Percentiles rank a stretch among this genome's conserved stretches.
Evolutionary conservation across 1,140 invertebrate species (phyloP).

Genomic region (Anoplophora glabripennis): DNA sequence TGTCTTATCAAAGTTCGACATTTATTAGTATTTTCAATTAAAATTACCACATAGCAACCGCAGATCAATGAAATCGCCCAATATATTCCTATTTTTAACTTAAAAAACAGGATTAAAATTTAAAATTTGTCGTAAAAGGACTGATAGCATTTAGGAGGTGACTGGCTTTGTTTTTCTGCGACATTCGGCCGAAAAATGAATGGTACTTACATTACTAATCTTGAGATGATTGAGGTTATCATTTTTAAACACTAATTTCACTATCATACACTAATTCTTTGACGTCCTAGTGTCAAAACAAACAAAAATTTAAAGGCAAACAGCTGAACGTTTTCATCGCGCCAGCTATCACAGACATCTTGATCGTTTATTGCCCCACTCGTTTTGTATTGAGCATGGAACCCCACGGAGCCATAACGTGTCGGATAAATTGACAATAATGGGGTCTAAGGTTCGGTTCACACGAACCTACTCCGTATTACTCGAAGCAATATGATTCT

Average conservation of each 20-base stretch:
- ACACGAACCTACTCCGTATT: too few species aligned
- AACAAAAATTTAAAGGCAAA: constrained; percentile 20
- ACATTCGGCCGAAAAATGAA: neutral
- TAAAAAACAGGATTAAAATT: too few species aligned
- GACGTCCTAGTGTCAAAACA: constrained; percentile 19
- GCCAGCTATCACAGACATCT: constrained; percentile 22
- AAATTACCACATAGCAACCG: too few species aligned
- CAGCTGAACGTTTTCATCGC: constrained; percentile 6
- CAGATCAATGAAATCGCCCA: too few species aligned
- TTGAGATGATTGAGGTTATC: constrained; percentile 34
- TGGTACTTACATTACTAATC: constrained; percentile 36
- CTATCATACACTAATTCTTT: neutral
- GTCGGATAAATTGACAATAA: neutral
- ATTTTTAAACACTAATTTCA: constrained; percentile 15
- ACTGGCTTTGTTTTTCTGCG: neutral
- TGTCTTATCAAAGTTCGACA: too few species aligned
- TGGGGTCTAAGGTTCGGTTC: neutral
- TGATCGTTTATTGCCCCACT: neutral
- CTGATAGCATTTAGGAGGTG: neutral
- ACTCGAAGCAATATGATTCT: too few species aligned
- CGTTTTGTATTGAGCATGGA: neutral
- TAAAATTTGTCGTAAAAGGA: too few species aligned
- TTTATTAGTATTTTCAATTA: too few species aligned
- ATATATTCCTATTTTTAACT: too few species aligned
- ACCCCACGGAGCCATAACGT: neutral